These are phyloP conservation scores for Adoxophyes honmai DNA, from an alignment of 1,140 invertebrate species.

Conservation along the genomic window DNA sequence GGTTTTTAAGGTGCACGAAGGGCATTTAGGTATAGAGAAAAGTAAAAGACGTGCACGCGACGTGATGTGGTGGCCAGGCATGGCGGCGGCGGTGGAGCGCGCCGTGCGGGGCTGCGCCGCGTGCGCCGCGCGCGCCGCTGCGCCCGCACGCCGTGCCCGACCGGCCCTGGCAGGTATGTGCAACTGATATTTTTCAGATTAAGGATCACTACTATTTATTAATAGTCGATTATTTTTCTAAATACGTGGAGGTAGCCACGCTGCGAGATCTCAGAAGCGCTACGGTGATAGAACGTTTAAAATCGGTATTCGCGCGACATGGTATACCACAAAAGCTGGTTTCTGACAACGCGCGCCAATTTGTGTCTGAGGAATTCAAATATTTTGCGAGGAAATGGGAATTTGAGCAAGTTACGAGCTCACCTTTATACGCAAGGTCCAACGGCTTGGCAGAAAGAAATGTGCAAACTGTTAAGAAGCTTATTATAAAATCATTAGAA, in stretches of 20 bases:
- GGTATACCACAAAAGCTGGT: conserved; percentile 25
- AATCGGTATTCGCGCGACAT: conserved; percentile 28
- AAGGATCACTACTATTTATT: conserved; percentile 22
- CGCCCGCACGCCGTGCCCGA: conserved; percentile 23
- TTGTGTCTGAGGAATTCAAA: conserved; percentile 26
- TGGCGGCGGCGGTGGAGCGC: conserved; percentile 31
- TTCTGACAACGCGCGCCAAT: conserved; percentile 27
- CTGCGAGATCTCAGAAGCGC: conserved; percentile 20
- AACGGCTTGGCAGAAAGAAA: conserved; percentile 50
- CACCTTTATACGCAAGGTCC: conserved; percentile 43
- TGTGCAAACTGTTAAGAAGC: conserved; percentile 41
- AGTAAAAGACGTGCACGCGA: conserved; percentile 30
- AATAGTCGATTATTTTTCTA: conserved; percentile 35
- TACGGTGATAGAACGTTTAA: conserved; percentile 22
- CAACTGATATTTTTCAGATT: conserved; percentile 24
- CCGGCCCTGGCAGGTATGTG: conserved; percentile 24
- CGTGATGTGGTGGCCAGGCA: conserved; percentile 40
- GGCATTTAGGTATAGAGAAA: conserved; percentile 38
- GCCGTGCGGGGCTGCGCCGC: conserved; percentile 15
- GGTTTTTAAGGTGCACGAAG: conserved; percentile 26
- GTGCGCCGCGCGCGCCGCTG: conserved; percentile 26
- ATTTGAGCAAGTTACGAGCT: conserved; percentile 30
- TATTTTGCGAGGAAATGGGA: conserved; percentile 31
- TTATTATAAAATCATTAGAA: conserved; percentile 31
- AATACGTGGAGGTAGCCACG: conserved; percentile 26